Base-by-base conservation (phyloP, 1,140 invertebrate species). In the Listronotus bonariensis region DNA sequence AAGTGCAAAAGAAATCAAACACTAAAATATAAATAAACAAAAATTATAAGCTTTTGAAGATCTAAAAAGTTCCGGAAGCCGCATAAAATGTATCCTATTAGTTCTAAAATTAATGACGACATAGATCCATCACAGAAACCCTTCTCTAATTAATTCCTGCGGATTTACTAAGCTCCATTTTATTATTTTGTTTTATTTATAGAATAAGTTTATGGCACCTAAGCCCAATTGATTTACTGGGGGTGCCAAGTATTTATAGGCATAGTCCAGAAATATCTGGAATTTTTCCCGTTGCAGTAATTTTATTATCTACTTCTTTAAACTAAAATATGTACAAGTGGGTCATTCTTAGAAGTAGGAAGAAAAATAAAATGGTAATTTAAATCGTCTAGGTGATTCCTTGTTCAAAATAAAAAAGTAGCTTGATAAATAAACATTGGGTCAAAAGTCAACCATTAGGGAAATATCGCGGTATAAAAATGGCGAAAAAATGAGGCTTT, bases 71-170 rank as follows among this genome's bases (percentile, higher is more conserved):
- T 20, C 53, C 57, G 36, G 65, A 67, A 67, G 65, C 65, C 65
- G 49, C 51, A 67, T 32, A 15, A 61, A 61, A 48, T 20, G 36
- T 49, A 67, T 67, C 57, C 53, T 55, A 62, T 67, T 67, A 67
- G 31, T 9, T 48, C 26, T 43, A 8, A 56, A 48, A 62, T 51
- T 61, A 62, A 56, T 53, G 36, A n/a, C n/a, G n/a, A 51, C 17
- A 56, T 12, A 3, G 12, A 55, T 51, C 45, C 51, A 65, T 65
- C 51, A 59, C 43, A 54, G 64, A 66, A 66, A 49, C 64, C 64
- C 55, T 66, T 66, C 46, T 45, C 14, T 34, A 32, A 49, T 59
- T 26, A 59, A 59, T 59, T 49, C 57, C 15, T 42, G 20, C 26
- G 58, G 49, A 18, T 51, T 42, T 52, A 34, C 32, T 34, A 9